phyloP scores from a whole-genome alignment of 2,888 invertebrate genomes.

The Mactromeris polynyma region DNA sequence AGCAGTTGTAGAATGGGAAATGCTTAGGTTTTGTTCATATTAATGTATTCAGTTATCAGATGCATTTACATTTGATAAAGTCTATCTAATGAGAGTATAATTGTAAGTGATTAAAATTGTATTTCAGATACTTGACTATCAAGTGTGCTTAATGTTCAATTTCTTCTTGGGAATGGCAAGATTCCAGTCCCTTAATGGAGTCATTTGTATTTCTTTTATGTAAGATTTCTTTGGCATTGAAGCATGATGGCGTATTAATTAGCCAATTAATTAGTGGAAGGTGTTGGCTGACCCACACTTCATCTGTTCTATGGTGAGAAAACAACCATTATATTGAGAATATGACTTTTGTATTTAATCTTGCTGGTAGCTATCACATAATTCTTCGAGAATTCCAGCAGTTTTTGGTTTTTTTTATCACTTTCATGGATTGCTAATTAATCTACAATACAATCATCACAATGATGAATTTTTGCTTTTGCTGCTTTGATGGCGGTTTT shows the following conservation, averaged over 20 bases:
- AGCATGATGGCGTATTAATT: background rate
- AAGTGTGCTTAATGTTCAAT: background rate
- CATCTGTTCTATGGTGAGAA: background rate
- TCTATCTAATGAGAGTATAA: background rate
- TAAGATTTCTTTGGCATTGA: background rate
- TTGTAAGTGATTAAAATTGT: background rate
- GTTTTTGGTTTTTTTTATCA: background rate
- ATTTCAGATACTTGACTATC: background rate
- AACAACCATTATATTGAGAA: background rate
- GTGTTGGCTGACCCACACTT: background rate
- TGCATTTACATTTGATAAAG: too few species aligned
- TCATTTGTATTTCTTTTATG: conserved; percentile 3
- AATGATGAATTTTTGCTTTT: background rate
- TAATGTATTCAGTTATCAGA: too few species aligned
- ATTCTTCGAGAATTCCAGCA: background rate
- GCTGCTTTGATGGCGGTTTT: background rate
- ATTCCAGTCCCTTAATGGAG: background rate
- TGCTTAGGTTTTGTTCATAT: too few species aligned
- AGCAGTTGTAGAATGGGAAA: too few species aligned
- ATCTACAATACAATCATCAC: background rate
- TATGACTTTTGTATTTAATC: background rate
- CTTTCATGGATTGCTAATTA: background rate
- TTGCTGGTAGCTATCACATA: background rate
- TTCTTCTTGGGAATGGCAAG: background rate
- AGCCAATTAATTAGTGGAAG: background rate